Conservation (phyloP, 1,140 invertebrate species). For the Nymphalis io region DNA sequence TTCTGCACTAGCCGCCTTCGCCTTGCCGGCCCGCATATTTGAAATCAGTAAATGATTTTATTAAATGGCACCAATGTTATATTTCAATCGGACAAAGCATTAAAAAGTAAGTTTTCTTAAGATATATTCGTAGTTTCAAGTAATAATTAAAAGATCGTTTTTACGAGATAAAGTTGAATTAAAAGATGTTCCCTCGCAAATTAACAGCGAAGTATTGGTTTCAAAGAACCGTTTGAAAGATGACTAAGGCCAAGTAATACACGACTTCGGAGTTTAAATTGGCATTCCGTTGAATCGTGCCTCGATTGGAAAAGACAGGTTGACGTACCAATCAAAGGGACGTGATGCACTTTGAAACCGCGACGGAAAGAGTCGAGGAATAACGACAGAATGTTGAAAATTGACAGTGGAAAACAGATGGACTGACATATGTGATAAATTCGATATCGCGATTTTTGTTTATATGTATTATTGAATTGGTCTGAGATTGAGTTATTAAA, state of each 20-base stretch:
- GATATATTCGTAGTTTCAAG: too few relatives aligned
- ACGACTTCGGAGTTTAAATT: conserved; percentile 45
- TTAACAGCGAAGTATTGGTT: conserved; percentile 27
- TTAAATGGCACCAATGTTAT: too few relatives aligned
- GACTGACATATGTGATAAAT: too few relatives aligned
- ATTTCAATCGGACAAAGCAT: too few relatives aligned
- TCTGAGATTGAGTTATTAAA: too few relatives aligned
- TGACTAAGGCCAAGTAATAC: conserved; percentile 45
- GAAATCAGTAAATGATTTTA: too few relatives aligned
- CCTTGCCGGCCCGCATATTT: too few relatives aligned
- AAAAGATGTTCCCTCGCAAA: conserved; percentile 21
- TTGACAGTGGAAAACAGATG: conserved; percentile 7
- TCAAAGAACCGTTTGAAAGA: conserved; percentile 38
- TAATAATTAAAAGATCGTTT: background rate
- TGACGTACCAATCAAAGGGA: conserved; percentile 57
- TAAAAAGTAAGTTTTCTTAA: too few relatives aligned
- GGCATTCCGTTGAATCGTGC: conserved; percentile 46
- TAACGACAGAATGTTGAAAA: conserved; percentile 17
- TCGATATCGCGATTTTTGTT: too few relatives aligned
- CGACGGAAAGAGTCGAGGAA: conserved; percentile 37
- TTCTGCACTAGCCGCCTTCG: too few relatives aligned
- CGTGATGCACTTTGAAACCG: conserved; percentile 27
- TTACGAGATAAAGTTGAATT: background rate
- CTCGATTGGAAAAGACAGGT: conserved; percentile 53
- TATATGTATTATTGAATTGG: too few relatives aligned